These are phyloP conservation scores for Lithodes maja DNA, from an alignment of 2,888 invertebrate species.

Conservation along the genomic window DNA sequence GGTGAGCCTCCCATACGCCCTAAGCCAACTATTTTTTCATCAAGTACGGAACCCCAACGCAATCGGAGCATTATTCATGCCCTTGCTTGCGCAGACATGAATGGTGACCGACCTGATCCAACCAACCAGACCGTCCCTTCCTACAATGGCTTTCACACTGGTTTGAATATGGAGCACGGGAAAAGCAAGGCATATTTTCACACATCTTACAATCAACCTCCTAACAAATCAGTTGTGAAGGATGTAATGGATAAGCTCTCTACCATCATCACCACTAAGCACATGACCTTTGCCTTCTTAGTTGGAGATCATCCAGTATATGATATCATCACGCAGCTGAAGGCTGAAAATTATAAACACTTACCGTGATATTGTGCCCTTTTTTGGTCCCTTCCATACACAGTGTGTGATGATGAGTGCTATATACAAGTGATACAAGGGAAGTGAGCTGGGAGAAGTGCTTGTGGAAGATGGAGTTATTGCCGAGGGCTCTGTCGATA, in stretches of 20 bases:
- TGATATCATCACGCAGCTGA: background rate
- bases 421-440: background rate
- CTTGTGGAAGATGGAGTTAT: constrained; percentile 5
- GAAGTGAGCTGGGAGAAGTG: constrained; percentile 12
- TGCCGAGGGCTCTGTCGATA: constrained; percentile 23
- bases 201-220: constrained; percentile 30
- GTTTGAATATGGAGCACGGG: constrained; percentile 23
- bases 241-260: constrained; percentile 29
- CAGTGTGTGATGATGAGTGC: constrained; percentile 22
- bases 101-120: constrained; percentile 21
- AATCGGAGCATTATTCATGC: constrained; percentile 33
- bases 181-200: constrained; percentile 17
- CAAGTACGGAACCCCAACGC: too few species aligned
- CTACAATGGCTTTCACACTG: constrained; percentile 1
- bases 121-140: background rate
- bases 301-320: constrained; percentile 4
- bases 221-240: constrained; percentile 40
- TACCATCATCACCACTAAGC: constrained; percentile 21
- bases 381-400: constrained; percentile 18
- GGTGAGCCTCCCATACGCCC: too few species aligned
- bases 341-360: background rate
- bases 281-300: constrained; percentile 2
- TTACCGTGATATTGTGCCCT: constrained; percentile 8
- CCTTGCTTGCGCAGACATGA: constrained; percentile 27
- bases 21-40: too few species aligned